A percentile compares a stretch with the other conserved stretches of the same genome.
These are phyloP conservation scores for Capitella teleta DNA, from an alignment of 1,140 invertebrate genomes.

Conservation along the genomic window DNA sequence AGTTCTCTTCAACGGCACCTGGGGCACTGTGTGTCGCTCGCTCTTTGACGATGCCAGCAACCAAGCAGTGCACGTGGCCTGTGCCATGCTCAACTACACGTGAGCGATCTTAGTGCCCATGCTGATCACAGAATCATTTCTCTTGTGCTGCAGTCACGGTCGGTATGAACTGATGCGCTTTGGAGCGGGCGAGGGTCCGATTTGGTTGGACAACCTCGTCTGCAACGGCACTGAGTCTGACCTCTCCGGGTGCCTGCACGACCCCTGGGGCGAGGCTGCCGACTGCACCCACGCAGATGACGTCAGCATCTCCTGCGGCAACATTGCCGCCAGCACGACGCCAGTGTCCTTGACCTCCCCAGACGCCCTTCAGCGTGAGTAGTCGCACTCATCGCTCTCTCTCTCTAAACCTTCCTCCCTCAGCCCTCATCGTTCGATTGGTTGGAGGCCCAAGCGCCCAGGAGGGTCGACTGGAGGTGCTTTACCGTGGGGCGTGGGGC, in stretches of 20 bases:
- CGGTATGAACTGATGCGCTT: too few relatives aligned
- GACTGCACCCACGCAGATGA: not conserved
- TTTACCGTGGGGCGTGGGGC: slow-evolving; percentile 3
- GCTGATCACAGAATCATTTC: too few relatives aligned
- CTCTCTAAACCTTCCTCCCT: too few relatives aligned
- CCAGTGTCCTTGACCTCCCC: not conserved
- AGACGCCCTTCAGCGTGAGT: not conserved
- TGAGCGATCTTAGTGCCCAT: too few relatives aligned
- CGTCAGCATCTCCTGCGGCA: slow-evolving; percentile 3
- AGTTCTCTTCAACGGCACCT: slow-evolving; percentile 12
- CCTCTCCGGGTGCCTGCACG: not conserved
- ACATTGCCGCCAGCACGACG: not conserved
- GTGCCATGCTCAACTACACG: slow-evolving; percentile 6
- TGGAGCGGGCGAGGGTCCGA: not conserved
- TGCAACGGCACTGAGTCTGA: not conserved
- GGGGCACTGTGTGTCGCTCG: slow-evolving; percentile 16
- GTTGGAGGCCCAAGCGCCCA: not conserved
- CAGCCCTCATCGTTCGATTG: too few relatives aligned
- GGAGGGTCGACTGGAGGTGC: slow-evolving; percentile 8
- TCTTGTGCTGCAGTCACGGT: too few relatives aligned
- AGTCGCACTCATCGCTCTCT: not conserved
- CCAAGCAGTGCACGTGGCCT: too few relatives aligned
- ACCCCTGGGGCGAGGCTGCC: not conserved
- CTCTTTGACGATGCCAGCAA: slow-evolving; percentile 4
- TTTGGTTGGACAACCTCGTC: not conserved